Percentiles rank a stretch among this genome's conserved stretches.
These are phyloP conservation scores for Plebejus argus DNA, from an alignment of 2,888 invertebrate genomes.

Conservation along the genomic window DNA sequence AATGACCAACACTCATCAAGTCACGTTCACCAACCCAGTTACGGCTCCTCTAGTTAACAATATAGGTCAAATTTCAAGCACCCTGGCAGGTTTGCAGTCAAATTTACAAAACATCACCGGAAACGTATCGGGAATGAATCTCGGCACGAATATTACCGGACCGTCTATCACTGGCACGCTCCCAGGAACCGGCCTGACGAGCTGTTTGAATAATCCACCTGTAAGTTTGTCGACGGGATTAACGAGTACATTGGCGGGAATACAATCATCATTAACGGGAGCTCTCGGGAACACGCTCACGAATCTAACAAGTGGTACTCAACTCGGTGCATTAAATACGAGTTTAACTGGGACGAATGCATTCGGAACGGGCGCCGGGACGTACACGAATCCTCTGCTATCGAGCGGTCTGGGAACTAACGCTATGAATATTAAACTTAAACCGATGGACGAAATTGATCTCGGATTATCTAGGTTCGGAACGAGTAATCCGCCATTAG, in stretches of 20 bases:
- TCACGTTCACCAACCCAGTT: slow-evolving; percentile 76
- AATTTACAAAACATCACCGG: slow-evolving; percentile 73
- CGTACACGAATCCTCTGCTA: slow-evolving; percentile 84
- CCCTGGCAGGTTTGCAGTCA: slow-evolving; percentile 72
- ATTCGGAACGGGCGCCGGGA: slow-evolving; percentile 70
- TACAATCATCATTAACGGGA: slow-evolving; percentile 68
- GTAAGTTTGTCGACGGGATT: slow-evolving; percentile 70
- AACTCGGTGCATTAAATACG: slow-evolving; percentile 68
- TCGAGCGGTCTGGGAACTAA: slow-evolving; percentile 80
- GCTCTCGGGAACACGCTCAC: slow-evolving; percentile 69
- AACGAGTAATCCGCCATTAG: slow-evolving; percentile 64
- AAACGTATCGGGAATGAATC: slow-evolving; percentile 68
- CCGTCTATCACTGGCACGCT: slow-evolving; percentile 76
- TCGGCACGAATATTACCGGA: slow-evolving; percentile 68
- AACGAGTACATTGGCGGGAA: slow-evolving; percentile 66
- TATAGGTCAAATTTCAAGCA: slow-evolving; percentile 75
- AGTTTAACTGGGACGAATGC: slow-evolving; percentile 63
- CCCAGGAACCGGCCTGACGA: slow-evolving; percentile 70
- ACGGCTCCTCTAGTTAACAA: slow-evolving; percentile 75
- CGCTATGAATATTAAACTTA: slow-evolving; percentile 84
- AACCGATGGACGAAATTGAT: slow-evolving; percentile 87
- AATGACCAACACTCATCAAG: slow-evolving; percentile 74
- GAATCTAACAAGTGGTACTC: slow-evolving; percentile 66
- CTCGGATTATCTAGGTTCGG: slow-evolving; percentile 82
- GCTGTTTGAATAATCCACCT: slow-evolving; percentile 70